Base-by-base conservation (phyloP, 1,140 invertebrate species). In the Procambarus virginalis region DNA sequence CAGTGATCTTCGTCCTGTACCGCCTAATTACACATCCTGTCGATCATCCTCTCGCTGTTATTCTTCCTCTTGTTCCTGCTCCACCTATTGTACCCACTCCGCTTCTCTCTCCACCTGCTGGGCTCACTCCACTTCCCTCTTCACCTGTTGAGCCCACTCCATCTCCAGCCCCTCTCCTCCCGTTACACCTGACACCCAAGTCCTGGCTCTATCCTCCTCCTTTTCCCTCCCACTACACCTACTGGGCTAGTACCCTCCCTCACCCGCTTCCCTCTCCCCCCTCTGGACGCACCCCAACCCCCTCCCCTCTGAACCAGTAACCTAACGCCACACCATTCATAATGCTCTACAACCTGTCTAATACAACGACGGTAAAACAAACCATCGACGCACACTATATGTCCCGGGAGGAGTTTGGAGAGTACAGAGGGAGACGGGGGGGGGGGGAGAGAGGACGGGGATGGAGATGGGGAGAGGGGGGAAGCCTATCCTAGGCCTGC, bases 301-400 rank as follows among this genome's bases (percentile, higher is more conserved):
- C 77, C 45, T 22, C 76, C 77, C 55, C 49, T 22, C 70, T 4
- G 45, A 46, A 12, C 80, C 49, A 60, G 68, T 84, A 70, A 84
- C 68, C 82, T 8, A 73, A 70, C 34, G 46, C 82, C 82, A 51
- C 64, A 49, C 82, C 82, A 84, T 84, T 84, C 82, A 84, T 84
- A 84, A 70, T 22, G 45, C 82, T 17, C 82, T 84, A 84, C 82
- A 84, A 70, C 82, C 82, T 70, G 82, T 84, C 82, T 70, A 17
- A 49, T 84, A 48, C 82, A 45, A 68, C 64, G 60, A 73, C 46
- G 34, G 64, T 84, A 84, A 84, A 84, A 84, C 82, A 73, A 84
- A 84, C 82, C 82, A 84, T 84, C 82, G 60, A 84, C 82, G 49
- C 68, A 84, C n/a, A 84, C 82, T 84, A 84, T 84, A 84, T 73